Evolutionary conservation across 2,888 invertebrate genomes (phyloP).

Genomic region (Teinopalpus imperialis): DNA sequence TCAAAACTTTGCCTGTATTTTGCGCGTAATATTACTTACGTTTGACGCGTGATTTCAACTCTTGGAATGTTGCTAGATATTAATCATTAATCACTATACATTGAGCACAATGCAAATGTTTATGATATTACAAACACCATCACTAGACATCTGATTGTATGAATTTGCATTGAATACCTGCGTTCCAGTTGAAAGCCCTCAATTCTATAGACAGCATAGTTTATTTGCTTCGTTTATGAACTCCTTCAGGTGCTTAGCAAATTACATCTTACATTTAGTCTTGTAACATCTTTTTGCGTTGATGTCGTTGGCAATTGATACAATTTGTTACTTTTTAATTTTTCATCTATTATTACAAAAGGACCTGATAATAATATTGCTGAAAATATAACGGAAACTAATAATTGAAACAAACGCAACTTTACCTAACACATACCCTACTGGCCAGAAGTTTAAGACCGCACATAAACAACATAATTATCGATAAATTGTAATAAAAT

Average conservation of each 20-base stretch:
- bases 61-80: constrained; percentile 8
- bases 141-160: not conserved
- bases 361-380: no score
- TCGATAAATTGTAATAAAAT: no score
- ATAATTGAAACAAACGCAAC: no score
- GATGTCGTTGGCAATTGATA: no score
- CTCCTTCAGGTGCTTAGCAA: not conserved
- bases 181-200: not conserved
- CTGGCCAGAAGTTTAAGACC: no score
- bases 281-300: no score
- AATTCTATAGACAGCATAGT: not conserved
- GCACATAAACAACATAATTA: no score
- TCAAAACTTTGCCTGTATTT: constrained; percentile 8
- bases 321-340: no score
- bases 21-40: not conserved
- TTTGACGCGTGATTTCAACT: no score
- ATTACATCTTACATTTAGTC: not conserved
- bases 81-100: constrained; percentile 10
- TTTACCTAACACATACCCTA: no score
- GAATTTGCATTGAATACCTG: constrained; percentile 1
- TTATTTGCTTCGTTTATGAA: not conserved
- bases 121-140: not conserved
- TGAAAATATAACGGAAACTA: no score
- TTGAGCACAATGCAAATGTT: not conserved
- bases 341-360: no score